These are phyloP conservation scores for Physella acuta DNA, from an alignment of 1,140 invertebrate species.

Conservation along the genomic window DNA sequence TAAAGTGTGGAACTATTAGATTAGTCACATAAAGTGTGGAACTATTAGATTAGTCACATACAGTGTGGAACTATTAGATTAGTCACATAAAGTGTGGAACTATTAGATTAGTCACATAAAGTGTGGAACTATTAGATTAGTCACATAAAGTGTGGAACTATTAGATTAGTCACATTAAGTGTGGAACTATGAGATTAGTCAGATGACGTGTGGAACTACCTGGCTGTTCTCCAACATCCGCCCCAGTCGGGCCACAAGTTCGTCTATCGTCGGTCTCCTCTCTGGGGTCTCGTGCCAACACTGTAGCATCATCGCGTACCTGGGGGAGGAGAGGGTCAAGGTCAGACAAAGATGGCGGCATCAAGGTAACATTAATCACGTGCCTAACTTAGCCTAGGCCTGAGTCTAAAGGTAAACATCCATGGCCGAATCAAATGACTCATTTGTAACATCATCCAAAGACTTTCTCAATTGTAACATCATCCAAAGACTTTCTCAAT, in stretches of 20 bases:
- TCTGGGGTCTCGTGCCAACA: conserved; percentile 50
- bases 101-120: not conserved
- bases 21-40: not conserved
- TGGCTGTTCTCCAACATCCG: conserved; percentile 52
- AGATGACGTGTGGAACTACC: conserved; percentile 28
- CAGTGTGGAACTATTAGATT: not conserved
- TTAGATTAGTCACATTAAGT: not conserved
- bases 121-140: too few relatives aligned
- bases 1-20: too few relatives aligned
- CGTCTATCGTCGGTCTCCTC: conserved; percentile 43
- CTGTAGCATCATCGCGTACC: conserved; percentile 54
- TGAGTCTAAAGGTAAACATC: not conserved
- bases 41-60: too few relatives aligned
- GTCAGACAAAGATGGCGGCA: not conserved
- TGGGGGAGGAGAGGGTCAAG: conserved; percentile 15
- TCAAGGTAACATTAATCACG: not conserved
- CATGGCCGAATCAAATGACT: not conserved
- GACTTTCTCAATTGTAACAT: too few relatives aligned
- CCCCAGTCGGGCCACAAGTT: conserved; percentile 40
- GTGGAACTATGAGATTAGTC: too few relatives aligned
- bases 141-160: conserved; percentile 10
- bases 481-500: too few relatives aligned
- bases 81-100: not conserved
- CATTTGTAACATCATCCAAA: too few relatives aligned
- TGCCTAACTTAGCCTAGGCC: not conserved